Conservation (phyloP, 2,888 invertebrate species). For the Netelia virgata region DNA sequence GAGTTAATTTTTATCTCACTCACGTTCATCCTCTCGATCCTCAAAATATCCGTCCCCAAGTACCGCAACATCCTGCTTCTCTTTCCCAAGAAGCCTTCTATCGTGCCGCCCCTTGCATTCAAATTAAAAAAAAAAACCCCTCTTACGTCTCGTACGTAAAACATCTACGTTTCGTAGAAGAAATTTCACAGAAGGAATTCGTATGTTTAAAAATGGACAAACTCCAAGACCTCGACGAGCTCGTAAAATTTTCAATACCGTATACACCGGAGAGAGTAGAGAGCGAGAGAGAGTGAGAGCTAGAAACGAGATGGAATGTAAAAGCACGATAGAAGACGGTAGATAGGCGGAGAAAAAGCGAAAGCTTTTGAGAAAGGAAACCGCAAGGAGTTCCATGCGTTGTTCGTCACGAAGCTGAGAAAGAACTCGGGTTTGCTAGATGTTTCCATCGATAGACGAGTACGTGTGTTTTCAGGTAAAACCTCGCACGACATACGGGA, state of each 20-base stretch:
- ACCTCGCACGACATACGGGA: slow-evolving; percentile 7
- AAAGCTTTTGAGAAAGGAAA: slow-evolving; percentile 33
- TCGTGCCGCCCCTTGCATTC: background rate
- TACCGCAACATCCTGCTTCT: slow-evolving; percentile 51
- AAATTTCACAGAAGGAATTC: background rate
- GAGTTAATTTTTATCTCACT: slow-evolving; percentile 57
- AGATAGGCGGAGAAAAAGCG: slow-evolving; percentile 4
- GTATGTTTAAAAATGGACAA: slow-evolving; percentile 1
- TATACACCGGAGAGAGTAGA: slow-evolving; percentile 15
- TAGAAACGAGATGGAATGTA: background rate
- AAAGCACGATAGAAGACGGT: background rate
- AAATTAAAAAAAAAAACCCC: background rate
- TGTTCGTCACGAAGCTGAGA: slow-evolving; percentile 26
- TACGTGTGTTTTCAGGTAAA: slow-evolving; percentile 46
- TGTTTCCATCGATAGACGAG: slow-evolving; percentile 51
- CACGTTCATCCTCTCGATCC: slow-evolving; percentile 39
- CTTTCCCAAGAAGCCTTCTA: slow-evolving; percentile 19
- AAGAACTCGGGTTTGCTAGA: slow-evolving; percentile 55
- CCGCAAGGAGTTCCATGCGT: slow-evolving; percentile 55
- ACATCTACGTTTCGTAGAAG: background rate
- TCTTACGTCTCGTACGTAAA: background rate
- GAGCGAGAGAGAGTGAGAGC: slow-evolving; percentile 27
- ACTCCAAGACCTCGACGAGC: slow-evolving; percentile 5
- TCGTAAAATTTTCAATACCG: slow-evolving; percentile 28
- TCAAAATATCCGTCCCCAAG: slow-evolving; percentile 44